Evolutionary conservation across 2,888 invertebrate genomes (phyloP).

Genomic region (Leptopilina myrica): DNA sequence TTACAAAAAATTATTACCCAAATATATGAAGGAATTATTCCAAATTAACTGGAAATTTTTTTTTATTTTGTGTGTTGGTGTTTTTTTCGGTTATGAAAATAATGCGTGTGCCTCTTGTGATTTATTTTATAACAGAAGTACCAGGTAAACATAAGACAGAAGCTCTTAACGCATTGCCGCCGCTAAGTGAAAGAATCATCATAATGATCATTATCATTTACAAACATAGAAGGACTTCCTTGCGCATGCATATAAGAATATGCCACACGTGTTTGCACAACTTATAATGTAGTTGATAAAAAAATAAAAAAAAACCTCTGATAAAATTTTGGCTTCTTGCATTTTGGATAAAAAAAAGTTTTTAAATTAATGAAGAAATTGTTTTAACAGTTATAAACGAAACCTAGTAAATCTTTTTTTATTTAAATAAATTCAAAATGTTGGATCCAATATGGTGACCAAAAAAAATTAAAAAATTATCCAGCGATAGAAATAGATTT

Average conservation of each 20-base stretch:
- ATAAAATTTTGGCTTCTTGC: slow-evolving; percentile 19
- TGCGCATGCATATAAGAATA: slow-evolving; percentile 40
- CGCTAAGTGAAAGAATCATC: slow-evolving; percentile 71
- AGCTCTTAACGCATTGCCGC: slow-evolving; percentile 65
- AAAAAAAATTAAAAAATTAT: too few relatives aligned
- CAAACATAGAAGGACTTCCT: slow-evolving; percentile 51
- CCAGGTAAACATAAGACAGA: slow-evolving; percentile 67
- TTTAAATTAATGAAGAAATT: too few relatives aligned
- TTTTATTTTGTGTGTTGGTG: neutral
- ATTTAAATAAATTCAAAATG: too few relatives aligned
- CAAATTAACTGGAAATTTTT: neutral
- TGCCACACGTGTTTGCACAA: slow-evolving; percentile 41
- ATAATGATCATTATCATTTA: slow-evolving; percentile 55
- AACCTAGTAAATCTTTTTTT: too few relatives aligned
- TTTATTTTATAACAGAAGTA: slow-evolving; percentile 41
- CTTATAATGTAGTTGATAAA: slow-evolving; percentile 25
- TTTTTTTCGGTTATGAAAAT: slow-evolving; percentile 1
- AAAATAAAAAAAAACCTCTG: neutral
- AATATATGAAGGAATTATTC: too few relatives aligned
- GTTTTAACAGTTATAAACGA: too few relatives aligned
- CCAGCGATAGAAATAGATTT: too few relatives aligned
- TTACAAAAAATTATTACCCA: too few relatives aligned
- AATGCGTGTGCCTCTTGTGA: slow-evolving; percentile 5
- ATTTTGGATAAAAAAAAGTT: slow-evolving; percentile 38
- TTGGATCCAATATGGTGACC: too few relatives aligned